Base-by-base conservation (phyloP, 2,888 invertebrate species). In the Parasteatoda lunata region DNA sequence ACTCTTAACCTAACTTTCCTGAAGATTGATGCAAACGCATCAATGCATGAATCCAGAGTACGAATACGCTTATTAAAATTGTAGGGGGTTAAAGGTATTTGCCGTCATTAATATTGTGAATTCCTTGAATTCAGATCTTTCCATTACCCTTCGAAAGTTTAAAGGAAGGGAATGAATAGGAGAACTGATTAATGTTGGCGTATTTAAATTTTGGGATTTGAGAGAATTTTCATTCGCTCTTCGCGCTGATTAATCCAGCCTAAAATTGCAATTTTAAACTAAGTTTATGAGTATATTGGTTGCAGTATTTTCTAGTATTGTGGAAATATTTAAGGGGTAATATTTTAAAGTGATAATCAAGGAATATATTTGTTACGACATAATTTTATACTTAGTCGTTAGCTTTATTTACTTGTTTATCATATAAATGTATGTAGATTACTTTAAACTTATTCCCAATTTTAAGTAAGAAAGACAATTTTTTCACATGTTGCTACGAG, bases 1-100 rank as follows among this genome's bases (percentile, higher is more conserved):
- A 69, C 75, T 75, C 75, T 81, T 75, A 81, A 81, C 81, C 69
- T 73, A 81, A 73, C 59, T 64, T 65, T 72, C 51, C 9, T 30
- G 80, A 80, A 81, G 81, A 81, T 81, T 69, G 75, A 81, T 81
- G 81, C 47, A 75, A 81, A 75, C 47, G 69, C 68, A 66, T 69
- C 59, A 49, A 75, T 48, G 68, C 69, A 68, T 75, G 75, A 75
- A 75, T 80, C 52, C 48, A 59, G 75, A 68, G 51, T 49, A 54
- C 49, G 30, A 9, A 30, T 73, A 69, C 45, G 69, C 69, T 54
- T 69, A 49, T 68, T 75, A 81, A 81, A 75, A 75, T n/a, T 68
- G 69, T 8, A 30, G 68, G 81, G 75, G 75, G 75, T 68, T 73
- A 75, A 69, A 75, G 80, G 80, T 75, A 81, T 75, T 75, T 59